These are phyloP conservation scores for Mustela lutreola DNA, from an alignment of 2,113 vertebrate genomes.

Conservation along the genomic window DNA sequence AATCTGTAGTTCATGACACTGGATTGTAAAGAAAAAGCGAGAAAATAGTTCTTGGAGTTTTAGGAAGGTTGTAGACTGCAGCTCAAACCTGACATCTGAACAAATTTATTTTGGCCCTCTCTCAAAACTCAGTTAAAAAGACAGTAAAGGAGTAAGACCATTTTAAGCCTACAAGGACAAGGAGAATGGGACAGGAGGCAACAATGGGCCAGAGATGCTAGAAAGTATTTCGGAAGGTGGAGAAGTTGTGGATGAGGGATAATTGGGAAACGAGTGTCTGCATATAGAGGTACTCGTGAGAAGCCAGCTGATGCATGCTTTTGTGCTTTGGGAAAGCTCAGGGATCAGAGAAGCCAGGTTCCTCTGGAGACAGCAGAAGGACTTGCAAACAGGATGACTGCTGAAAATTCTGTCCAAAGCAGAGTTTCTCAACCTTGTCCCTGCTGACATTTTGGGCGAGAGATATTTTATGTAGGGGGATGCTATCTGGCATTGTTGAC, in stretches of 20 bases:
- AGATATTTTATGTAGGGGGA: not conserved
- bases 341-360: not conserved
- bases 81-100: not conserved
- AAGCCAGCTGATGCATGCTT: not conserved
- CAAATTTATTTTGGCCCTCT: not conserved
- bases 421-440: not conserved
- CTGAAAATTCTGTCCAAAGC: not conserved
- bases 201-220: not conserved
- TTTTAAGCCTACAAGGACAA: not conserved
- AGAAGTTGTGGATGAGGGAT: not conserved
- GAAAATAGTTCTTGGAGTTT: conserved; percentile 16
- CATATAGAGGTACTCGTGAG: not conserved
- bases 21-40: not conserved
- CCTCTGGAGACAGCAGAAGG: not conserved
- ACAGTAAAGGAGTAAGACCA: conserved; percentile 2
- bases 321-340: not conserved
- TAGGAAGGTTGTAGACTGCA: not conserved
- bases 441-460: not conserved
- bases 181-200: not conserved
- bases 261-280: not conserved
- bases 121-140: conserved; percentile 30
- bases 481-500: not conserved
- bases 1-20: not conserved
- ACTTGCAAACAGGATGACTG: not conserved
- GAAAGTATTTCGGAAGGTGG: not conserved